These are phyloP conservation scores for Cephus sareptanus DNA, from an alignment of 2,888 invertebrate species.

Conservation along the genomic window DNA sequence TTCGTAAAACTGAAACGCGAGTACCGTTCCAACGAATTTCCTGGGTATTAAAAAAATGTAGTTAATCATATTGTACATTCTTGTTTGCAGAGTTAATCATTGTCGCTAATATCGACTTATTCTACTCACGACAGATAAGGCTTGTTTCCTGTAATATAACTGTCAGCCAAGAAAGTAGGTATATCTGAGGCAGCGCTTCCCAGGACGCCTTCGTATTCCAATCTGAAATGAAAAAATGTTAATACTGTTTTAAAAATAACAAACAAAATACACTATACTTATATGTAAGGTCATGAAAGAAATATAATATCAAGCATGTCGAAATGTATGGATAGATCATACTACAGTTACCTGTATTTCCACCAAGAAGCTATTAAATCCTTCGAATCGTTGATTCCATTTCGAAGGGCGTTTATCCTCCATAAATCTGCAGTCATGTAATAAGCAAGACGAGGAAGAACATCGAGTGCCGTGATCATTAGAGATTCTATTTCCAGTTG, in stretches of 20 bases:
- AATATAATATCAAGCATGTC: background rate
- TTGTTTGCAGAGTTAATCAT: background rate
- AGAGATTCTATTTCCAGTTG: conserved; percentile 45
- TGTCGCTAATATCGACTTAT: background rate
- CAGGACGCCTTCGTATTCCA: conserved; percentile 45
- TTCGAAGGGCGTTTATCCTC: conserved; percentile 51
- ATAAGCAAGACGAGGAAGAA: conserved; percentile 58
- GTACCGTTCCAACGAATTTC: conserved; percentile 51
- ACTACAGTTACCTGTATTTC: conserved; percentile 47
- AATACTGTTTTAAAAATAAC: background rate
- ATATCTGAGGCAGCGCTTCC: conserved; percentile 26
- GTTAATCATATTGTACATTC: background rate
- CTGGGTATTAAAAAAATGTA: conserved; percentile 29
- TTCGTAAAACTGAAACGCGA: conserved; percentile 57
- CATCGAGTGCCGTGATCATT: conserved; percentile 55
- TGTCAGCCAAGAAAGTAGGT: conserved; percentile 53
- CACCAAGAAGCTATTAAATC: conserved; percentile 53
- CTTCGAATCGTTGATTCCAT: conserved; percentile 35
- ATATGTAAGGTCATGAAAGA: background rate
- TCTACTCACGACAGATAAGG: conserved; percentile 57
- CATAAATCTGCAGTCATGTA: conserved; percentile 53
- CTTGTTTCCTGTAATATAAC: conserved; percentile 50
- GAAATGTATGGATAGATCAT: background rate
- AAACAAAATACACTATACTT: background rate
- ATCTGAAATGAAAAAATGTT: conserved; percentile 28